A percentile compares a stretch with the other conserved stretches of the same genome.
Conservation (phyloP, 2,888 invertebrate species). For the Phorcus lineatus region DNA sequence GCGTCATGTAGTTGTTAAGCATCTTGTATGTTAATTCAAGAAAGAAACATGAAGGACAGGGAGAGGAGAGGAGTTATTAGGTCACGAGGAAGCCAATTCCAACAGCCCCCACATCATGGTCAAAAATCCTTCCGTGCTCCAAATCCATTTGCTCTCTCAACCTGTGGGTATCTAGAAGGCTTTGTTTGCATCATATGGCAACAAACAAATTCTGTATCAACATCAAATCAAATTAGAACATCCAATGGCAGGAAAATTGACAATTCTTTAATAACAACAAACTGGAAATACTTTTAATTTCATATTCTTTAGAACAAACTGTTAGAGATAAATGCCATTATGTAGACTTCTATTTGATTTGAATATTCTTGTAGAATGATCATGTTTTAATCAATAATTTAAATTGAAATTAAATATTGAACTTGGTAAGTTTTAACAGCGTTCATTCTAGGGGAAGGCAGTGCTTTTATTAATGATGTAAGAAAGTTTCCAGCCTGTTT, state of each 20-base stretch:
- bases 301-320: not conserved
- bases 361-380: slow-evolving; percentile 33
- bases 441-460: not conserved
- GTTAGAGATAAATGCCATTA: not conserved
- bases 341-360: slow-evolving; percentile 12
- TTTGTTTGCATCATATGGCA: slow-evolving; percentile 57
- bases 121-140: slow-evolving; percentile 75
- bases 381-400: slow-evolving; percentile 24
- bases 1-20: no score
- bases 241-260: slow-evolving; percentile 7
- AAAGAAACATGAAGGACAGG: no score
- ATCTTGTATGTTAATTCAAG: no score
- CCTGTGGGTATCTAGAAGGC: slow-evolving; percentile 68
- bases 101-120: slow-evolving; percentile 62
- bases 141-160: slow-evolving; percentile 41
- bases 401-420: not conserved
- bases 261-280: not conserved
- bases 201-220: slow-evolving; percentile 22
- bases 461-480: not conserved
- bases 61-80: not conserved
- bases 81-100: not conserved
- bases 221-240: slow-evolving; percentile 24
- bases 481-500: no score
- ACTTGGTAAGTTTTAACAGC: not conserved
- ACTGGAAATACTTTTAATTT: not conserved